These are phyloP conservation scores for Hormaphis cornu DNA, from an alignment of 1,140 invertebrate genomes.

Conservation along the genomic window DNA sequence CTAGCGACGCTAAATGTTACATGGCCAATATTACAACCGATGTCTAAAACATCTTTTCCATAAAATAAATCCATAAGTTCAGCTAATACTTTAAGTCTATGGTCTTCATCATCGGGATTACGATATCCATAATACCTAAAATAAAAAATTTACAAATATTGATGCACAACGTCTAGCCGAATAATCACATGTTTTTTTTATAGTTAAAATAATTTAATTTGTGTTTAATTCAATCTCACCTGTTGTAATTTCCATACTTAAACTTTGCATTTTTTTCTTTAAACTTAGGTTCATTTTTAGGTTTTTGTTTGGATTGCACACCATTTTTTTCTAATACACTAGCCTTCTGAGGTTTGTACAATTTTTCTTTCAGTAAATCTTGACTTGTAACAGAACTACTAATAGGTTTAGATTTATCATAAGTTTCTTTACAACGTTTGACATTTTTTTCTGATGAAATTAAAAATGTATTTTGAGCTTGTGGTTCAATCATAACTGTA, in stretches of 20 bases:
- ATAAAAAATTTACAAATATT: slow-evolving; percentile 30
- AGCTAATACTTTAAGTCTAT: slow-evolving; percentile 68
- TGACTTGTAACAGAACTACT: slow-evolving; percentile 91
- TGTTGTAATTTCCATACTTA: slow-evolving; percentile 91
- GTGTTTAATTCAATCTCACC: slow-evolving; percentile 49
- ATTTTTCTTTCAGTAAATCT: slow-evolving; percentile 64
- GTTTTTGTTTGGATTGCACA: slow-evolving; percentile 37
- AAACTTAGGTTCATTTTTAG: slow-evolving; percentile 54
- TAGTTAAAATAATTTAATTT: no score
- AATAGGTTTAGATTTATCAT: slow-evolving; percentile 44
- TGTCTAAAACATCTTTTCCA: slow-evolving; percentile 86
- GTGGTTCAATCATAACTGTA: neutral
- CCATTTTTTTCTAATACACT: no score
- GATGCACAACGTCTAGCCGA: no score
- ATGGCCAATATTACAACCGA: slow-evolving; percentile 96
- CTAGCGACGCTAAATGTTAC: slow-evolving; percentile 79
- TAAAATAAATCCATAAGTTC: slow-evolving; percentile 73
- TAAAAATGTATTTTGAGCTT: no score
- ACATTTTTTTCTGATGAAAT: neutral
- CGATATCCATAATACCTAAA: slow-evolving; percentile 87
- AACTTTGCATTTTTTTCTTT: slow-evolving; percentile 66
- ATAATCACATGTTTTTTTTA: no score
- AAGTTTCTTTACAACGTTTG: neutral
- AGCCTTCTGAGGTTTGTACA: neutral
- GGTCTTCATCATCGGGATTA: slow-evolving; percentile 70